Evolutionary conservation across 2,113 vertebrate species (phyloP).

Genomic region (Nyctereutes procyonoides): DNA sequence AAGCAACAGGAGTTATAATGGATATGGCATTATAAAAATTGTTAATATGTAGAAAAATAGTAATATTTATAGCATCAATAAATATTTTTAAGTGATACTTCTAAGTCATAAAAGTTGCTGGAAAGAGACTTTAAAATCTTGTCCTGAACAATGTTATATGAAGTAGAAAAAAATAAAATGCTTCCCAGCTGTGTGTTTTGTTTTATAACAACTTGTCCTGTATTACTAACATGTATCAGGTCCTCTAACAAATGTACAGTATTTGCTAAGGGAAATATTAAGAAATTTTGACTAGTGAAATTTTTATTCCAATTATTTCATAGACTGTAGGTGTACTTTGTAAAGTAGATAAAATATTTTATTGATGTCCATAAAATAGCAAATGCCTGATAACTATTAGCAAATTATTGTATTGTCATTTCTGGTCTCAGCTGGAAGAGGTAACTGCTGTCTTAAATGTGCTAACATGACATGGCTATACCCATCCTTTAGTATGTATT

Average conservation of each 20-base stretch:
- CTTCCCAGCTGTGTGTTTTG: conserved; percentile 82
- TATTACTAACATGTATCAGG: conserved; percentile 72
- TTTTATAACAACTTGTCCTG: conserved; percentile 84
- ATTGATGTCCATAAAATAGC: conserved; percentile 19
- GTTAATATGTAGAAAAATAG: conserved; percentile 73
- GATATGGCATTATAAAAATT: conserved; percentile 73
- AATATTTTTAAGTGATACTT: conserved; percentile 84
- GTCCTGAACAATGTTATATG: conserved; percentile 83
- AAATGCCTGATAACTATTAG: conserved; percentile 51
- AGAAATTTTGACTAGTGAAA: conserved; percentile 58
- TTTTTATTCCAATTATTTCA: conserved; percentile 48
- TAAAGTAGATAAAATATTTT: conserved; percentile 66
- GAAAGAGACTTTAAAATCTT: conserved; percentile 79
- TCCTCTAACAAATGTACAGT: conserved; percentile 40
- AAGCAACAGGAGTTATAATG: conserved; percentile 80
- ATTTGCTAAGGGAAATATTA: conserved; percentile 69
- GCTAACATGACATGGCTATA: not conserved
- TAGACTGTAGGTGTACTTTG: conserved; percentile 43
- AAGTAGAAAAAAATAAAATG: conserved; percentile 85
- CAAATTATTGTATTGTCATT: conserved; percentile 29
- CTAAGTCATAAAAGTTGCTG: conserved; percentile 63
- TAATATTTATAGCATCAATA: conserved; percentile 82
- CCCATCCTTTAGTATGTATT: conserved; percentile 11
- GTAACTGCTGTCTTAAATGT: conserved; percentile 2
- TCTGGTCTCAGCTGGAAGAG: not conserved